Evolutionary conservation across 2,797 vertebrate genomes (phyloP).

Genomic region (Aselliscus stoliczkanus): DNA sequence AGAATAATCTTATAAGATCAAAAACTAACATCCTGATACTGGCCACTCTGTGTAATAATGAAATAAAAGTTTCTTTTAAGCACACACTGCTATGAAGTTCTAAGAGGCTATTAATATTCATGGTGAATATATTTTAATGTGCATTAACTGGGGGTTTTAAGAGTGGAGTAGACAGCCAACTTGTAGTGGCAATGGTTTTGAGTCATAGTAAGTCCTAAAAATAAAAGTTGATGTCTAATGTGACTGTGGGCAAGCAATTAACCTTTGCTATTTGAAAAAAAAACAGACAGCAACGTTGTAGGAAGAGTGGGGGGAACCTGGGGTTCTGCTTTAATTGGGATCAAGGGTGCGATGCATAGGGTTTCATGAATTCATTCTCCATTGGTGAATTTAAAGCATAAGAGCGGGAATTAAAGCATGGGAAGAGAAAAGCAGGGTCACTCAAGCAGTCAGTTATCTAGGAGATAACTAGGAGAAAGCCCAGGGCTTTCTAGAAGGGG

Average conservation of each 20-base stretch:
- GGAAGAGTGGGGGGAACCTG: no score
- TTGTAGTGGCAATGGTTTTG: not conserved
- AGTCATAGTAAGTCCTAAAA: not conserved
- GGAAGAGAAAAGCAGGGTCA: no score
- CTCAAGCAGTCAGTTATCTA: no score
- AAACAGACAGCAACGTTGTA: no score
- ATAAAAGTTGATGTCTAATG: not conserved
- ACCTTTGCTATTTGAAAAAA: not conserved
- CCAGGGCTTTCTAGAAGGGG: no score
- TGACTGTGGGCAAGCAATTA: not conserved
- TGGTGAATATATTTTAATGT: not conserved
- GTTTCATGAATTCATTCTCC: no score
- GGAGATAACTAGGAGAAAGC: no score
- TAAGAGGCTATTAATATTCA: not conserved
- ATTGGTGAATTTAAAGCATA: no score
- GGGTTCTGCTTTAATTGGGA: no score
- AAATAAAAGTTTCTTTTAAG: not conserved
- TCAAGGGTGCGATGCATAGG: no score
- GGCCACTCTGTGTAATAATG: not conserved
- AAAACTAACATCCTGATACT: not conserved
- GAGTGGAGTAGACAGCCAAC: not conserved
- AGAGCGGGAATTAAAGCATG: no score
- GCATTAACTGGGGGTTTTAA: not conserved
- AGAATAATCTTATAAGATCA: not conserved
- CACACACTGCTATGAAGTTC: not conserved